Evolutionary conservation across 1,140 invertebrate species (phyloP).

Genomic region (Drosophila lini): DNA sequence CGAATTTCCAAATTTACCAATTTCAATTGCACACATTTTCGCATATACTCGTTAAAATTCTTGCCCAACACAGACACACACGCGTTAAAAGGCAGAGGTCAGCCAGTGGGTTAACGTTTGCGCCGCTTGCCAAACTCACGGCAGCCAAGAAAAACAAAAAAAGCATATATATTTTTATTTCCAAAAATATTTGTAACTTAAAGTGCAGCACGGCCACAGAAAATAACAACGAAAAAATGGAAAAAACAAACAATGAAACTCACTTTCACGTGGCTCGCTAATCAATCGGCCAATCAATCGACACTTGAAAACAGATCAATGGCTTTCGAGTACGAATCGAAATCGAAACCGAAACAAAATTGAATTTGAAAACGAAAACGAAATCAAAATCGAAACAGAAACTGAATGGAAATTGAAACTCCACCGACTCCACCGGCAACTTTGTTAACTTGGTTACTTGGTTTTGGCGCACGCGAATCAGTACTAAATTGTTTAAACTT

Average conservation of each 20-base stretch:
- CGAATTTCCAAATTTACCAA: conserved; percentile 15
- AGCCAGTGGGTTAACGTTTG: conserved; percentile 27
- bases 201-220: conserved; percentile 29
- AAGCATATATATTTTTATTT: conserved; percentile 23
- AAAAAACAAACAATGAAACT: conserved; percentile 41
- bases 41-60: conserved; percentile 41
- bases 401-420: conserved; percentile 15
- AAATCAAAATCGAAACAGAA: background rate
- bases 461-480: conserved; percentile 73
- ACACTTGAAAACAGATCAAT: conserved; percentile 31
- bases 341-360: conserved; percentile 27
- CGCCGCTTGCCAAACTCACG: conserved; percentile 32
- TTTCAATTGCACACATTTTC: conserved; percentile 29
- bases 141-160: conserved; percentile 24
- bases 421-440: conserved; percentile 19
- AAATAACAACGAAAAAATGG: conserved; percentile 5
- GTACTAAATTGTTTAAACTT: conserved; percentile 77
- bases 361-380: conserved; percentile 12
- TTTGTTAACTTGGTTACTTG: conserved; percentile 64
- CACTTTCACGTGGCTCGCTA: conserved; percentile 48
- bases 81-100: conserved; percentile 36
- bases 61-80: conserved; percentile 31
- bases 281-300: conserved; percentile 54
- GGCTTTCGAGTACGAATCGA: conserved; percentile 13
- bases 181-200: conserved; percentile 29